Evolutionary conservation across 2,888 invertebrate species (phyloP), one percentile per base, ranked within the genome.

Genomic region (Lithodes maja): DNA sequence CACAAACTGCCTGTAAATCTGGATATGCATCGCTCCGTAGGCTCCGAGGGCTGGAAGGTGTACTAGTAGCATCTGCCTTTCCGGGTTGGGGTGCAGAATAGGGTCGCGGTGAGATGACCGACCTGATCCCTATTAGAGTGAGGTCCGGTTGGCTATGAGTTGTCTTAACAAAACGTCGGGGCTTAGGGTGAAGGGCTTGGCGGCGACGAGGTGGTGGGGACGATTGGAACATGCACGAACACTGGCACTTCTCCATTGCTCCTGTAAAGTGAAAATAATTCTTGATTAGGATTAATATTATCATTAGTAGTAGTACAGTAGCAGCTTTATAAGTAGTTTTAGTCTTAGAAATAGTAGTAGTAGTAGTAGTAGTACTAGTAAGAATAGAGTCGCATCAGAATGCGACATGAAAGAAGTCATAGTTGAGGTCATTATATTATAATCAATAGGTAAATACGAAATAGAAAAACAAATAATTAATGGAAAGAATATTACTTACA

Each of bases 71-170:
- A 61, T 61, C 61, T 12, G 7, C 12, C 61, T 61, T 61, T 50
- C 68, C 50, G 49, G 55, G 9, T 12, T 87, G 82, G 3, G 87
- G 87, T 2, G 87, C 87, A 1, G 83, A 83, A 68, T 17, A 87
- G 1, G 87, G 87, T 53, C 87, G 77, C 2, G 87, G 87, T 7
- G 83, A 78, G 7, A 87, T 54, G 33, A 83, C 78, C 0, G 83
- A 83, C 68, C 61, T 68, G 52, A 87, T 78, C 77, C 87, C 87
- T 9, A 87, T 79, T 3, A 87, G 55, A 2, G 87, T 80, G 52
- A 87, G 83, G 53, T 87, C 79, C 52, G 87, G 83, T 9, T 87
- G 87, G 69, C 87, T 87, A 3, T 50, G 61, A 33, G 83, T 50
- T 53, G 83, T 50, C 54, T 78, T 49, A 33, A 80, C 33, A 7